Evolutionary conservation across 2,888 invertebrate species (phyloP), one percentile per base, ranked within the genome.

Genomic region (Sinodicranocentrus sp.): DNA sequence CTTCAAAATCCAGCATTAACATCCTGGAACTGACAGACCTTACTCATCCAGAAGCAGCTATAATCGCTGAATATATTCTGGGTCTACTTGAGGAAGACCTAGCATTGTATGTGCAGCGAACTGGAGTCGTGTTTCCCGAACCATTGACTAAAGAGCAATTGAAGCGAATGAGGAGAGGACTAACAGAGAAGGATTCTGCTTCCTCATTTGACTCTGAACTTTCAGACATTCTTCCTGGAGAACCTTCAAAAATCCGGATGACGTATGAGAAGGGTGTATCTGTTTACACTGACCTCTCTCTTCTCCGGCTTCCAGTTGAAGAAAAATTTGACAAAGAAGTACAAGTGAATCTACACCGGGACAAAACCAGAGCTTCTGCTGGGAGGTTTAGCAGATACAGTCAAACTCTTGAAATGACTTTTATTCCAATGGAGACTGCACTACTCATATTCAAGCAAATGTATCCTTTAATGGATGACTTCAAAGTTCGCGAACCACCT

Each of bases 351-450:
- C 26, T 87, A 2, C 86, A 87, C 54, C 78, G 88, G 5, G 26
- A 8, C 0, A 59, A 65, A 17, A 65, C 61, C 15, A 65, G 10
- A 15, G 33, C 61, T 10, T 67, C 67, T 0, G 68, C 21, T 6
- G 65, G 25, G 8, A 23, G 10, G 10, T 84, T 80, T 2, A 61
- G 21, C 8, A 19, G 70, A 23, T 78, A 54, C 6, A 43, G 75
- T 2, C 87, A 87, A 67, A 88, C 87, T 0, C 54, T 78, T 17
- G 84, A 84, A 19, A 87, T 87, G 84, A 77, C 87, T 0, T 68
- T 84, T 13, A 25, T 87, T n/a, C 52, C 84, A 0, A 48, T 48
- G 1, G 80, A 82, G 15, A 77, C 33, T 10, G 86, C 85, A 1
- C 28, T 84, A 17, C 21, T 57, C 10, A 63, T 85, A 5, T 88